A percentile compares a stretch with the other conserved stretches of the same genome.
These are phyloP conservation scores for Champsocephalus esox DNA, from an alignment of 2,797 vertebrate genomes.

Conservation along the genomic window DNA sequence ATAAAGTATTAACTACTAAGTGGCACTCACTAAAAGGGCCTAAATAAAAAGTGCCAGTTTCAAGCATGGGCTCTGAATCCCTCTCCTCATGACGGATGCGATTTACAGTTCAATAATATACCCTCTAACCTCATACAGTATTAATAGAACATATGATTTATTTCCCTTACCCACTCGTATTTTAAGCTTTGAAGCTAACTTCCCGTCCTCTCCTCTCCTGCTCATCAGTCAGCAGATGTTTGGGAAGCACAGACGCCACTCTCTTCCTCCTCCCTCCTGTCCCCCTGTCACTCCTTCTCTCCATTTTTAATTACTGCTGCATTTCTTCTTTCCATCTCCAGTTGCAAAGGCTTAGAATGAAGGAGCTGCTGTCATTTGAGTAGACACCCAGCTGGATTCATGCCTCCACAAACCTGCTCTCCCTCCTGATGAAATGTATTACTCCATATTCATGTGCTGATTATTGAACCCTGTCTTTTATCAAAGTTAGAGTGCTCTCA, in stretches of 20 bases:
- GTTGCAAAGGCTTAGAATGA: constrained; percentile 30
- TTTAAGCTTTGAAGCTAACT: constrained; percentile 41
- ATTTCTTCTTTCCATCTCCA: constrained; percentile 28
- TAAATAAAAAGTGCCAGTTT: background rate
- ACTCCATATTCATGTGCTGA: constrained; percentile 44
- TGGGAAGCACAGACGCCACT: constrained; percentile 54
- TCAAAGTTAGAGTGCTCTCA: constrained; percentile 24
- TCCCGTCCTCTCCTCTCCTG: constrained; percentile 17
- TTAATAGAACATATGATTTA: constrained; percentile 65
- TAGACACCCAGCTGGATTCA: constrained; percentile 37
- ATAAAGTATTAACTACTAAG: no score
- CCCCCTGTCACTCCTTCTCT: constrained; percentile 57
- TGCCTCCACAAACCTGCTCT: constrained; percentile 38
- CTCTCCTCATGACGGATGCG: constrained; percentile 12
- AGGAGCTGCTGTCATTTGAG: constrained; percentile 43
- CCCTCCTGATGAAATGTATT: constrained; percentile 32
- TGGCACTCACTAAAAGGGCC: no score
- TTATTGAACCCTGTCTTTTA: constrained; percentile 43
- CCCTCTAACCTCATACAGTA: constrained; percentile 61
- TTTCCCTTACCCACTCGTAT: constrained; percentile 44
- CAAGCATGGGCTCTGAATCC: constrained; percentile 6
- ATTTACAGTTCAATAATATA: constrained; percentile 40
- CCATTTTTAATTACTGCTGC: constrained; percentile 46
- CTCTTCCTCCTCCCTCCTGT: constrained; percentile 59
- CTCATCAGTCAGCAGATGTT: constrained; percentile 64